A percentile compares a stretch with the other conserved stretches of the same genome.
Evolutionary conservation across 2,113 vertebrate genomes (phyloP).

Genomic region (Osmerus eperlanus): DNA sequence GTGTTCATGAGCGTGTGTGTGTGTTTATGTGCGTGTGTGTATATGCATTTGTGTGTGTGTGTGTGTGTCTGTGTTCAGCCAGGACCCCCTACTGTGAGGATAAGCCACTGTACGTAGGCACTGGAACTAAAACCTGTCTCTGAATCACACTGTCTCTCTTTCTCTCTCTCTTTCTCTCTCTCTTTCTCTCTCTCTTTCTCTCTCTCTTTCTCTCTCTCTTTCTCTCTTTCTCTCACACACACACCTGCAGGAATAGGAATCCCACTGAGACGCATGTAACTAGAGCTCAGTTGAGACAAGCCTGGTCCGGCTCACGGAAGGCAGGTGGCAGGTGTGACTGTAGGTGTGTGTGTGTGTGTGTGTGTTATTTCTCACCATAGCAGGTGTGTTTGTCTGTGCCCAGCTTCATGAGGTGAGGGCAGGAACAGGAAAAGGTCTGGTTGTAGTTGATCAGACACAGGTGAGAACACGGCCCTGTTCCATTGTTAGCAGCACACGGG

Average conservation of each 20-base stretch:
- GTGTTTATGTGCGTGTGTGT: constrained; percentile 1
- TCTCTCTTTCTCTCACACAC: background rate
- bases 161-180: background rate
- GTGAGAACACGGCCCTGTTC: constrained; percentile 89
- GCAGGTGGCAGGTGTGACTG: background rate
- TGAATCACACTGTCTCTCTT: background rate
- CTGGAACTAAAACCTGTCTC: background rate
- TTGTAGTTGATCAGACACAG: constrained; percentile 97
- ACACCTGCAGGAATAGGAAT: constrained; percentile 26
- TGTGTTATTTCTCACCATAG: constrained; percentile 72
- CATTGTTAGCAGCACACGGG: constrained; percentile 87
- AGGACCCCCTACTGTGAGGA: background rate
- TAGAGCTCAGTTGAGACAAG: constrained; percentile 14
- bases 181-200: background rate
- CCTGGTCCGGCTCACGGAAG: background rate
- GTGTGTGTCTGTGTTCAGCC: background rate
- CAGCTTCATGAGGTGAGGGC: constrained; percentile 96
- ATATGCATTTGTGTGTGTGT: background rate
- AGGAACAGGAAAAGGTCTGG: constrained; percentile 87
- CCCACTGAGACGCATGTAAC: constrained; percentile 21
- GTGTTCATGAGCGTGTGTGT: background rate
- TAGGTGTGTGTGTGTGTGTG: background rate
- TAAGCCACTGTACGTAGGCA: background rate
- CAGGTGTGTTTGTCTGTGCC: constrained; percentile 86
- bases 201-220: background rate